Evolutionary conservation across 2,113 vertebrate species (phyloP), one percentile per base, ranked within the genome.

Genomic region (Eublepharis macularius): DNA sequence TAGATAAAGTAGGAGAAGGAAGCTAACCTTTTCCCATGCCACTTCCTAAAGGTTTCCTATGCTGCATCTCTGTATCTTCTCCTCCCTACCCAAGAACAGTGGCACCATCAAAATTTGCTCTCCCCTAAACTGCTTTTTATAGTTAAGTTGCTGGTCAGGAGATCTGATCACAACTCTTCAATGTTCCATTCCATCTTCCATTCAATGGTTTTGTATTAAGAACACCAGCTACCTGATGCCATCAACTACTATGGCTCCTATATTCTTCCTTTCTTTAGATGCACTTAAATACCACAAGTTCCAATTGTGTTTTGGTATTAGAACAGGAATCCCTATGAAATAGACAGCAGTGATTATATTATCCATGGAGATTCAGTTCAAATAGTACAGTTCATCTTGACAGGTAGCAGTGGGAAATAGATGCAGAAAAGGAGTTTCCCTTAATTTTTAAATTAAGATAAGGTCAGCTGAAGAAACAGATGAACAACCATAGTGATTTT

Each of bases 281-380:
- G 32, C 77, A 0, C 47, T 0, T 0, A 51, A 4, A 86, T 86
- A 81, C 66, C 73, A 80, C 81, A 87, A 36, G 69, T n/a, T 92
- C 86, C 83, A 91, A 86, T 90, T 87, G 7, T 2, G 0, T 84
- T 86, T 57, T 85, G 89, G 51, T 1, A 45, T 83, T 83, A 80
- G n/a, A 6, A 70, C 85, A 12, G 34, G 43, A 21, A 88, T 90
- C 82, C 75, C 85, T 63, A 45, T 1, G 32, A 74, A 54, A 88
- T 57, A 51, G 85, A 75, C 76, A 92, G 85, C 82, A n/a, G n/a
- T 92, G 76, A 12, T 91, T 88, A 2, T 74, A 75, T 91, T 91
- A 86, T 89, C 84, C 88, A 88, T 83, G 32, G 87, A 83, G 78
- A 17, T 85, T 84, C 91, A 88, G 6, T 92, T 94, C 89, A 90